Evolutionary conservation across 2,888 invertebrate genomes (phyloP), one percentile per base, ranked within the genome.

Genomic region (Drosophila conformis): DNA sequence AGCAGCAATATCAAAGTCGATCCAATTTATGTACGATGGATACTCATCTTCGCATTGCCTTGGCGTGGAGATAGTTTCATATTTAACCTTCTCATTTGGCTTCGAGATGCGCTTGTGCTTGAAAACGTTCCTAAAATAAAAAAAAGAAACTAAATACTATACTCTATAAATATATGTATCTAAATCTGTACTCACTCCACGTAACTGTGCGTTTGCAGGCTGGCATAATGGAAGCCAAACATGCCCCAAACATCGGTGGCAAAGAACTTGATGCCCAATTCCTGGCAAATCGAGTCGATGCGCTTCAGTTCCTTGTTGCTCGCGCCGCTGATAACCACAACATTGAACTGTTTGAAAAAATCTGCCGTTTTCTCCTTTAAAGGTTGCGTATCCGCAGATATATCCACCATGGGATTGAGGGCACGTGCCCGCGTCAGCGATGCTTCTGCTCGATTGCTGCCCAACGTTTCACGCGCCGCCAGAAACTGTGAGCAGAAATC

Each of bases 241-340:
- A 96, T 96, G 51, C 99, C 99, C 96, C 97, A 98, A 15, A 98
- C 97, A 93, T 98, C 98, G 0, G 97, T 97, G 81, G 96, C 96
- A 84, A 98, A 96, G 91, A 99, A 98, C 90, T 97, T 97, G 29
- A 97, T 95, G 52, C 95, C 95, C 60, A 95, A 94, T 62, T 96
- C 94, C 15, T 96, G 95, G 89, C 98, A 98, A 51, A 95, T 95
- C 36, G 95, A 94, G 93, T 98, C 96, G 40, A 99, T 95, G 74
- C 96, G 95, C 61, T 96, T 93, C 57, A 97, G 93, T 87, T 97
- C 95, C 29, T 95, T 94, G 73, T 96, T 95, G 67, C 95, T 95
- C 74, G 97, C 95, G 36, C 96, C 96, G 15, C 96, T 96, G 2
- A 96, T 96, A 76, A 97, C 96, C 2, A 99, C 96, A 4, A 99